Percentiles rank a stretch among this genome's conserved stretches.
phyloP scores from a whole-genome alignment of 2,113 vertebrate species.

The Melanostigma gelatinosum region DNA sequence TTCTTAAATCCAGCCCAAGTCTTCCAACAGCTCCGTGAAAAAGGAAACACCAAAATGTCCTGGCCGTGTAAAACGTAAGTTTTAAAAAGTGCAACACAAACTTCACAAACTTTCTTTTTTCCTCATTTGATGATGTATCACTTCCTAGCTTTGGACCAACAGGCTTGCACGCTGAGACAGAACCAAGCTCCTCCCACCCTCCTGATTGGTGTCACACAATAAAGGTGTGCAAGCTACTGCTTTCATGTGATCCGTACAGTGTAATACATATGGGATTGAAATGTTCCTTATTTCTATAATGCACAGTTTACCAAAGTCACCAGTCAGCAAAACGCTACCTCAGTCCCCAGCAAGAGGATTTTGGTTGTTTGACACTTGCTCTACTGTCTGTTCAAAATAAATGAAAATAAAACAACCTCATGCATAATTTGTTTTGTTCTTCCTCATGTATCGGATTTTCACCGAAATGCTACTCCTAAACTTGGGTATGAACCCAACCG shows the following conservation, averaged over 20 bases:
- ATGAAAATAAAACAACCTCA: not conserved
- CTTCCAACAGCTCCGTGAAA: not conserved
- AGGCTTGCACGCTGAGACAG: too few species aligned
- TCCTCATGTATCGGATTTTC: not conserved
- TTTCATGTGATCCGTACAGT: not conserved
- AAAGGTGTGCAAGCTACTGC: too few species aligned
- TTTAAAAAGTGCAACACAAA: too few species aligned
- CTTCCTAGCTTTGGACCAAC: too few species aligned
- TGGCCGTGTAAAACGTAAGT: too few species aligned
- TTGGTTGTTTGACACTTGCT: not conserved
- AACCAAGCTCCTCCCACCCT: too few species aligned
- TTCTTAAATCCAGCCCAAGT: not conserved
- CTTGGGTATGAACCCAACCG: not conserved
- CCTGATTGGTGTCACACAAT: too few species aligned
- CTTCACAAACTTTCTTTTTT: too few species aligned
- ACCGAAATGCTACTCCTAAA: not conserved
- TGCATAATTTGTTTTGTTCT: not conserved
- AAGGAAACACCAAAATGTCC: too few species aligned
- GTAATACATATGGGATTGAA: not conserved
- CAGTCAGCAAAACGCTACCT: not conserved
- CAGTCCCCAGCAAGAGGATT: not conserved
- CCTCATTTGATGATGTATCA: too few species aligned
- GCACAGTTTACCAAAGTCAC: not conserved
- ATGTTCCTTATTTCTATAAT: not conserved
- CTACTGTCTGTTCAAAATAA: not conserved